Conservation (phyloP, 2,888 invertebrate species). For the Drosophila meridiana region DNA sequence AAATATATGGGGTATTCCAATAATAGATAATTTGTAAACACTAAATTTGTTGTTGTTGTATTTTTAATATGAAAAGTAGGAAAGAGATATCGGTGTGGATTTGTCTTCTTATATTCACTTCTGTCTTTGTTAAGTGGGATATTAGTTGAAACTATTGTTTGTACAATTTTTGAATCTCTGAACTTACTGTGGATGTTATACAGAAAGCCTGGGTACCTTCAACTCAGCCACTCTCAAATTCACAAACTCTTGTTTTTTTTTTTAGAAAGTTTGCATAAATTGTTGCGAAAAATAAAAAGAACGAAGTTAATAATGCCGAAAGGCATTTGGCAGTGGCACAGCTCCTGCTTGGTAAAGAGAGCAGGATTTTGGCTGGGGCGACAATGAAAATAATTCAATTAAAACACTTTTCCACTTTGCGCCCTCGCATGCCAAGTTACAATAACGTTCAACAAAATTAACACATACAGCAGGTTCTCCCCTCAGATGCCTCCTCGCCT, state of each 20-base stretch:
- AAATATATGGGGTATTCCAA: no score
- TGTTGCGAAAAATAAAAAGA: slow-evolving; percentile 72
- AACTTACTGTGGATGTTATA: not conserved
- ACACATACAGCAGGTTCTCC: slow-evolving; percentile 59
- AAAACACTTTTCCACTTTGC: slow-evolving; percentile 83
- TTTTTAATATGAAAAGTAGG: no score
- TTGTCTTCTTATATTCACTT: no score
- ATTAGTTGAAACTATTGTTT: no score
- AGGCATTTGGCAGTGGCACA: slow-evolving; percentile 42
- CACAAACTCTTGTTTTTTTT: slow-evolving; percentile 30
- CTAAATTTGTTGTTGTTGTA: no score
- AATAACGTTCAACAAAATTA: slow-evolving; percentile 82
- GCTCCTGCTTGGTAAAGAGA: slow-evolving; percentile 12
- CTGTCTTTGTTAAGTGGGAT: no score
- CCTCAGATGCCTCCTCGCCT: not conserved
- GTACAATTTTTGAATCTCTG: not conserved
- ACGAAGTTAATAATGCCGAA: slow-evolving; percentile 61
- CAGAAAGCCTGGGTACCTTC: not conserved
- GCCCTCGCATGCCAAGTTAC: slow-evolving; percentile 82
- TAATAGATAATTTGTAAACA: no score
- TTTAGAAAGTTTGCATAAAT: slow-evolving; percentile 75
- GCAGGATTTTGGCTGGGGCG: slow-evolving; percentile 52
- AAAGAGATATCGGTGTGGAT: no score
- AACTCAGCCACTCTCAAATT: not conserved
- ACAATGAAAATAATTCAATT: slow-evolving; percentile 84